Percentiles rank a stretch among this genome's conserved stretches.
Evolutionary conservation across 2,113 vertebrate species (phyloP).

Genomic region (Paratilapia polleni): DNA sequence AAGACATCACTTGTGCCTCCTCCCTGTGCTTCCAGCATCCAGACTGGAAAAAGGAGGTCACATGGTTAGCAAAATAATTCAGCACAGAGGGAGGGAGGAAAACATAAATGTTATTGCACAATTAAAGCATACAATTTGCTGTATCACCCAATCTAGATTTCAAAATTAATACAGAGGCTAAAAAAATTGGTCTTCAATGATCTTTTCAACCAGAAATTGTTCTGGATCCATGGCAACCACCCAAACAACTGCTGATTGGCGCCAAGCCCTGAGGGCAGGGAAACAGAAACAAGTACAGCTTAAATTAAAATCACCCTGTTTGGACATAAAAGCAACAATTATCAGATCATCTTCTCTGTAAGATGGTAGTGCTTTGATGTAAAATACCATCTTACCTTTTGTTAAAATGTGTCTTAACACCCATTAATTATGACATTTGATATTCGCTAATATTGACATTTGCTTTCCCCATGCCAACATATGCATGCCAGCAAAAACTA

Average conservation of each 20-base stretch:
- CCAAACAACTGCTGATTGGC: neutral
- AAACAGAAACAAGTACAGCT: neutral
- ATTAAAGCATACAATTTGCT: neutral
- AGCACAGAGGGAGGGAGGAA: neutral
- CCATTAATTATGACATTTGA: conserved; percentile 24
- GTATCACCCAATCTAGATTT: neutral
- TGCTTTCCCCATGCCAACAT: neutral
- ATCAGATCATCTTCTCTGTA: neutral
- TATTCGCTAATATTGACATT: neutral
- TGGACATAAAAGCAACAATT: neutral
- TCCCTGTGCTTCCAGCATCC: neutral
- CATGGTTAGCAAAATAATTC: conserved; percentile 4
- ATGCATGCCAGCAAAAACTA: neutral
- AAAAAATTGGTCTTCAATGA: neutral
- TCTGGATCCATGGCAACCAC: neutral
- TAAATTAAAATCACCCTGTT: neutral
- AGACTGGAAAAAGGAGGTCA: neutral
- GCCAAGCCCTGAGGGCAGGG: rapidly evolving
- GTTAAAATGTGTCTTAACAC: neutral
- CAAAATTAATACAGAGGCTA: neutral
- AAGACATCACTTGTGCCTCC: neutral
- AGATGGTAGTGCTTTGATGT: neutral
- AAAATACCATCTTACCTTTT: neutral
- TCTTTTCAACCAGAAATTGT: rapidly evolving
- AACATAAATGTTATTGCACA: neutral